phyloP scores from a whole-genome alignment of 2,888 invertebrate genomes.

The Pollenia angustigena region DNA sequence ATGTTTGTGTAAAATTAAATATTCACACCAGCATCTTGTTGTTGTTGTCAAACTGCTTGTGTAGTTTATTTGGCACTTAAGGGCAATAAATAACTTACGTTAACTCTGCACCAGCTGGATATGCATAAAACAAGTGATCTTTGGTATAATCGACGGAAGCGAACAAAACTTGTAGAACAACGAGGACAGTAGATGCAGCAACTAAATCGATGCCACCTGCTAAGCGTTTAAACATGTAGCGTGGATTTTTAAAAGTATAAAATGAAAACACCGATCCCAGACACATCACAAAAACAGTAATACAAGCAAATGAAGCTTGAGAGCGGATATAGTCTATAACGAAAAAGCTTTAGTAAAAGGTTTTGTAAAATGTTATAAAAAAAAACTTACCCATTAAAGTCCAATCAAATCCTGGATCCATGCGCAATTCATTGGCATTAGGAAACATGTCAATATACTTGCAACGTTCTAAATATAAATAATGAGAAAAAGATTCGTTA shows the following conservation, averaged over 20 bases:
- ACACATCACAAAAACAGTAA: conserved; percentile 91
- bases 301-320: conserved; percentile 93
- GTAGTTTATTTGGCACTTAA: no score
- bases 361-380: background rate
- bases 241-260: conserved; percentile 92
- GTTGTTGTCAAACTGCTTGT: no score
- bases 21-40: no score
- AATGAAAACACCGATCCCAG: conserved; percentile 93
- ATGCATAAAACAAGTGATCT: conserved; percentile 87
- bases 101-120: conserved; percentile 88
- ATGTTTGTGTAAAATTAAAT: no score
- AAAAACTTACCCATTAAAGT: conserved; percentile 85
- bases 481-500: conserved; percentile 12
- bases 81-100: conserved; percentile 84
- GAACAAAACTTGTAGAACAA: conserved; percentile 92
- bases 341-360: background rate
- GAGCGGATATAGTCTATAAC: conserved; percentile 91
- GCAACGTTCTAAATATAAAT: conserved; percentile 85
- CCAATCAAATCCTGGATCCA: conserved; percentile 85
- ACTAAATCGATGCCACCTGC: conserved; percentile 94
- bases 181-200: conserved; percentile 91
- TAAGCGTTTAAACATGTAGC: conserved; percentile 94
- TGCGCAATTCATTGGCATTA: conserved; percentile 84
- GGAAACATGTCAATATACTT: conserved; percentile 87
- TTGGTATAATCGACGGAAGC: conserved; percentile 90